Base-by-base conservation (phyloP, 2,797 vertebrate species). In the Yasuhikotakia modesta region DNA sequence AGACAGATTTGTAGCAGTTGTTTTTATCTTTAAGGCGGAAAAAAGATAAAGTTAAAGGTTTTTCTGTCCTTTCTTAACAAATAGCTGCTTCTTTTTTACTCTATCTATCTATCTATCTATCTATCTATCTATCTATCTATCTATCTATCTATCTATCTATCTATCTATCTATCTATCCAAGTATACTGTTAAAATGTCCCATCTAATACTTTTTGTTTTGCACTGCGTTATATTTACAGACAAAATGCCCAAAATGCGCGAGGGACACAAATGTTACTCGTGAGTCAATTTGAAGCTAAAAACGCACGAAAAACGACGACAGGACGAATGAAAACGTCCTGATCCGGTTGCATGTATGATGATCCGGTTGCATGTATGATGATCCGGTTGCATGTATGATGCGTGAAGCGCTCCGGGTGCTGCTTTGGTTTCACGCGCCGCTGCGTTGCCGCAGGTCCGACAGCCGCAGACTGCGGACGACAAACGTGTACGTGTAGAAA, bases 361-460 rank as follows among this genome's bases (percentile, higher is more conserved):
- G 32, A 35, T 55, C n/a, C n/a, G n/a, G n/a, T n/a, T n/a, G n/a
- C 4, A 32, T 30, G 19, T 21, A 13, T 55, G 7, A 39, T 70
- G 32, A 35, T 55, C n/a, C n/a, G n/a, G n/a, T n/a, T n/a, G n/a
- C 4, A 32, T 30, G 19, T 21, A 13, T 55, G 7, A 39, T 70
- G 32, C 39, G 39, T 55, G 24, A 43, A 58, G 32, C 14, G 22
- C 39, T 16, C 35, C 27, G 17, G 16, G 8, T 22, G 22, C 27
- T 27, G 27, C 27, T 27, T 45, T 19, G 22, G 60, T 60, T 43
- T 72, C 16, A n/a, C 21, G 69, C 35, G 21, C 39, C 8, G 7
- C 70, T 60, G 58, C 71, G n/a, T 16, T 74, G 30, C 14, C 72
- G 64, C 60, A 64, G 4, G 12, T 17, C 16, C 43, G 45, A 32